Conservation (phyloP, 2,888 invertebrate species). For the Taphrorychus bicolor region DNA sequence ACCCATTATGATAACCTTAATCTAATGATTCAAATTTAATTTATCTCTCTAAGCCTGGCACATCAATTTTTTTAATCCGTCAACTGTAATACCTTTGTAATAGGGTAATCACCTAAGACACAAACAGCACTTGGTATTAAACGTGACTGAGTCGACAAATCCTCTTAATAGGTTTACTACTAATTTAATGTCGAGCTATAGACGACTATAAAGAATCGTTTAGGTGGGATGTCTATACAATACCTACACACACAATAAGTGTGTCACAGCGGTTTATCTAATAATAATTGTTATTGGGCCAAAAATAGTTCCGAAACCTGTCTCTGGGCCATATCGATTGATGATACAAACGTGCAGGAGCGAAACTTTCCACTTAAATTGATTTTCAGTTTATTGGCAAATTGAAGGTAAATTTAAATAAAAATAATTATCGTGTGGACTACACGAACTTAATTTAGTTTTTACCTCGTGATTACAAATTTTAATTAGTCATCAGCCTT, state of each 20-base stretch:
- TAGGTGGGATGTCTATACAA: neutral
- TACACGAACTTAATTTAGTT: conserved; percentile 4
- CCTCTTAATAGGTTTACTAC: conserved; percentile 8
- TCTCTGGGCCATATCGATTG: too few relatives aligned
- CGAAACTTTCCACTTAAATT: neutral
- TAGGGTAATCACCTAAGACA: neutral
- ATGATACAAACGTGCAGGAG: too few relatives aligned
- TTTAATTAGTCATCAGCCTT: conserved; percentile 14
- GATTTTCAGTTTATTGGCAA: too few relatives aligned
- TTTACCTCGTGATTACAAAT: conserved; percentile 12
- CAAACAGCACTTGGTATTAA: conserved; percentile 8
- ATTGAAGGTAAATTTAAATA: neutral
- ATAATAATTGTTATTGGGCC: neutral
- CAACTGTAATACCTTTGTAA: neutral
- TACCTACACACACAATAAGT: neutral
- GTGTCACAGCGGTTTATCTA: neutral
- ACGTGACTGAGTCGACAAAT: conserved; percentile 12
- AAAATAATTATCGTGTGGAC: neutral
- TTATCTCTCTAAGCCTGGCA: too few relatives aligned
- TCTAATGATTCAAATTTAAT: too few relatives aligned
- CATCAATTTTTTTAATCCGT: neutral
- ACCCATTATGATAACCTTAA: too few relatives aligned
- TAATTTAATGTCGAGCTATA: neutral
- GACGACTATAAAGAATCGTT: neutral
- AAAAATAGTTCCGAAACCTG: neutral